Conservation (phyloP, 2,888 invertebrate species). For the Coecobrya sp. region DNA sequence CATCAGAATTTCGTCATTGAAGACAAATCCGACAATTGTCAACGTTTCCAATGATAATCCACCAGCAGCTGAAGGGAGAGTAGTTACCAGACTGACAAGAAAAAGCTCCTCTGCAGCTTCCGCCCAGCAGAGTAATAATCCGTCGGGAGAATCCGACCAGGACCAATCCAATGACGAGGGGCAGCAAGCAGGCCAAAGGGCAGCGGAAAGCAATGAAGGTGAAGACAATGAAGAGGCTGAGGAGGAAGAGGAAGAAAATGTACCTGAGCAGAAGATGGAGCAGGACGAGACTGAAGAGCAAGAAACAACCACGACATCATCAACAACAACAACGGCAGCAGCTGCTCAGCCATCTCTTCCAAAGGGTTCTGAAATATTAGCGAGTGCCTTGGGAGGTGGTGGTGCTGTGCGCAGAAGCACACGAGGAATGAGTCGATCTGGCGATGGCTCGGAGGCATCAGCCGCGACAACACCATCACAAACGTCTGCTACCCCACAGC, state of each 20-base stretch:
- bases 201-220: conserved; percentile 38
- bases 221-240: conserved; percentile 64
- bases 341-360: conserved; percentile 46
- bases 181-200: conserved; percentile 52
- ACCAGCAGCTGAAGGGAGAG: conserved; percentile 43
- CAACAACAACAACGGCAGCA: not conserved
- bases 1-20: conserved; percentile 85
- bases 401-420: conserved; percentile 73
- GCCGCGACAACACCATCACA: not conserved
- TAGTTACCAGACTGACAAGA: conserved; percentile 69
- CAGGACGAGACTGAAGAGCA: conserved; percentile 82
- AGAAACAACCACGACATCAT: conserved; percentile 23
- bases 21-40: conserved; percentile 85
- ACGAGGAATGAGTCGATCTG: conserved; percentile 68
- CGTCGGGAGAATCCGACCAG: conserved; percentile 65
- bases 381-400: conserved; percentile 84
- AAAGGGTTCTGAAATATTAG: conserved; percentile 83
- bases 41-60: conserved; percentile 77
- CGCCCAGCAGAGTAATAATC: conserved; percentile 34
- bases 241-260: conserved; percentile 52
- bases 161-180: conserved; percentile 61
- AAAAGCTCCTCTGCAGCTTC: conserved; percentile 67
- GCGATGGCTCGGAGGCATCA: conserved; percentile 15
- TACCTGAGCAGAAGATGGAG: conserved; percentile 75
- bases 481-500: conserved; percentile 41